Conservation (phyloP, 2,888 invertebrate genomes). For the Stenchaetothrips biformis region DNA sequence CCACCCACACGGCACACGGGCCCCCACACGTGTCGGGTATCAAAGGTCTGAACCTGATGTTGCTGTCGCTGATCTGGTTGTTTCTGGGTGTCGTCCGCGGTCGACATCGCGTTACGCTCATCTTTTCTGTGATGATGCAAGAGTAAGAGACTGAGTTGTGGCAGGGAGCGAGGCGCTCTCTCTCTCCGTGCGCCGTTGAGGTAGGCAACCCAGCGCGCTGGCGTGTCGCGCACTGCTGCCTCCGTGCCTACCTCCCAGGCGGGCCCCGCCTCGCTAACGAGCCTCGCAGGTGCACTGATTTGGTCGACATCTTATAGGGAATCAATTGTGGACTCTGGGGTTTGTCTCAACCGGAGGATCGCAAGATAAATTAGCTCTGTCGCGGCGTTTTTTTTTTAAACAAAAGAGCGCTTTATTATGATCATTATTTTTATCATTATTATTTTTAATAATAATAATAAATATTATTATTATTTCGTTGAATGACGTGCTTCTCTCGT, state of each 20-base stretch:
- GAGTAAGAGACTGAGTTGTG: not conserved
- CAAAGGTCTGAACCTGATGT: no score
- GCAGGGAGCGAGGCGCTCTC: not conserved
- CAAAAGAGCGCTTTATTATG: constrained; percentile 6
- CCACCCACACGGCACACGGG: no score
- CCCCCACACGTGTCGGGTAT: no score
- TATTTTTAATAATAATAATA: no score
- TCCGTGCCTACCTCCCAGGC: not conserved
- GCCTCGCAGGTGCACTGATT: no score
- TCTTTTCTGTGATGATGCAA: not conserved
- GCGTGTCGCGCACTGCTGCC: not conserved
- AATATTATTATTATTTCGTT: not conserved
- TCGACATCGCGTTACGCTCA: not conserved
- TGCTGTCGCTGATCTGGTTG: no score
- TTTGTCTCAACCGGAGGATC: not conserved
- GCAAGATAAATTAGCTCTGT: not conserved
- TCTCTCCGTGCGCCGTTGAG: not conserved
- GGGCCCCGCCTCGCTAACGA: not conserved
- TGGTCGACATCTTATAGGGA: no score
- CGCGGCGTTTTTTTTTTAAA: not conserved
- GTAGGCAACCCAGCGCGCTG: not conserved
- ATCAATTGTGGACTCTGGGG: no score
- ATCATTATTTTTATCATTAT: no score
- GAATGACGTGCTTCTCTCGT: constrained; percentile 5
- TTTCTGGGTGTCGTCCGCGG: no score